Evolutionary conservation across 2,888 invertebrate genomes (phyloP), one percentile per base, ranked within the genome.

Genomic region (Syrphus vitripennis): DNA sequence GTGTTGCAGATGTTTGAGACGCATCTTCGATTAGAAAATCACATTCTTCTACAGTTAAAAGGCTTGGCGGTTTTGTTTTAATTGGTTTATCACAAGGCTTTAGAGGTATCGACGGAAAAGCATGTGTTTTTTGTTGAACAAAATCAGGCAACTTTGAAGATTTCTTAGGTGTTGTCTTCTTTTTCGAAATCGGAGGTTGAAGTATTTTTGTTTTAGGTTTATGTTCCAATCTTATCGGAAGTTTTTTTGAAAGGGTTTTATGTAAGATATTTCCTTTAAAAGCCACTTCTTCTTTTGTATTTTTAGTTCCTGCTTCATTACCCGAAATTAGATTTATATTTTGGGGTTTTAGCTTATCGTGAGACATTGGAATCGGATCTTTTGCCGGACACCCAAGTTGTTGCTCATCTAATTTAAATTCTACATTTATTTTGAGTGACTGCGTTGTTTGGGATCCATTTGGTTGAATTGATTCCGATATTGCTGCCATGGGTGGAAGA

Each of bases 81-180:
- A 12, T 0, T 5, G 48, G 40, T 50, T 76, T 81, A 50, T 50
- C 69, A 12, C 42, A 29, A 3, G 19, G 14, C 24, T 4, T 78
- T 3, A 82, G 12, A 2, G 74, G 55, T 12, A 86, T 57, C 6
- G 86, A 65, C 37, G 69, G 45, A 29, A 82, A 86, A 1, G 77
- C 40, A 16, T 86, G 86, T 2, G 42, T 65, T 70, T 57, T 77
- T 37, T 82, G 82, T 14, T 74, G 82, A 21, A 82, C 74, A 42
- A 57, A 74, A 16, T 82, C 77, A 3, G 61, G 45, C 4, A 61
- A 26, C 21, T 71, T 77, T 19, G 24, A 10, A 10, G 31, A n/a
- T 26, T 63, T 74, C 31, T 45, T 74, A 4, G 67, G 40, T 24
- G 65, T 14, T 34, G 50, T n/a, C 14, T 31, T 83, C 55, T 55